Evolutionary conservation across 2,888 invertebrate genomes (phyloP).

Genomic region (Seira sanloemensis): DNA sequence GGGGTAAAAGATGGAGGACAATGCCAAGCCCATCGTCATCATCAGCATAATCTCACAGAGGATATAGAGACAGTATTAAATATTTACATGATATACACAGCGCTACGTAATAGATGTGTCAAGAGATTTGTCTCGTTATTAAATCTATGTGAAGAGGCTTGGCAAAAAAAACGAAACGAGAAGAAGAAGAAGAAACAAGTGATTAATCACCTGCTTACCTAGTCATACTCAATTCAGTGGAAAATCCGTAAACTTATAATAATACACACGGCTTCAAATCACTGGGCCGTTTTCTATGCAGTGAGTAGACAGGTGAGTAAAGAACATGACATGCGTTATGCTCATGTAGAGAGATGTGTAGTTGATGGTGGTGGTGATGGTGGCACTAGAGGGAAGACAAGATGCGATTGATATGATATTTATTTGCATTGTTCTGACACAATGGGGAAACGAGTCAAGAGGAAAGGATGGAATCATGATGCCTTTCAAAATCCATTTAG

Average conservation of each 20-base stretch:
- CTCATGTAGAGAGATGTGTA: conserved; percentile 38
- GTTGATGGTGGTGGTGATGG: conserved; percentile 22
- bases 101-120: conserved; percentile 61
- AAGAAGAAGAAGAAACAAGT: conserved; percentile 55
- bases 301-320: conserved; percentile 57
- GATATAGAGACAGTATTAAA: conserved; percentile 13
- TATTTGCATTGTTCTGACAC: conserved; percentile 53
- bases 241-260: no score
- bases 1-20: conserved; percentile 52
- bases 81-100: conserved; percentile 14
- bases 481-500: no score
- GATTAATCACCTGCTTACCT: conserved; percentile 64
- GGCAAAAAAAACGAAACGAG: no score
- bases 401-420: conserved; percentile 30
- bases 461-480: conserved; percentile 46
- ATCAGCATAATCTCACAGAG: conserved; percentile 20
- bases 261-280: no score
- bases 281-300: conserved; percentile 18
- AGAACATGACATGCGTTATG: conserved; percentile 54
- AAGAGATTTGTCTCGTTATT: conserved; percentile 64
- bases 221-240: conserved; percentile 60
- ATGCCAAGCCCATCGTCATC: conserved; percentile 49
- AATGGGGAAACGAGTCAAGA: conserved; percentile 17
- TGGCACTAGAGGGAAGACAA: conserved; percentile 37
- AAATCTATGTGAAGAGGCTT: conserved; percentile 35